Percentiles rank a stretch among this genome's conserved stretches.
Evolutionary conservation across 2,797 vertebrate species (phyloP).

Genomic region (Sebastiscus tertius): DNA sequence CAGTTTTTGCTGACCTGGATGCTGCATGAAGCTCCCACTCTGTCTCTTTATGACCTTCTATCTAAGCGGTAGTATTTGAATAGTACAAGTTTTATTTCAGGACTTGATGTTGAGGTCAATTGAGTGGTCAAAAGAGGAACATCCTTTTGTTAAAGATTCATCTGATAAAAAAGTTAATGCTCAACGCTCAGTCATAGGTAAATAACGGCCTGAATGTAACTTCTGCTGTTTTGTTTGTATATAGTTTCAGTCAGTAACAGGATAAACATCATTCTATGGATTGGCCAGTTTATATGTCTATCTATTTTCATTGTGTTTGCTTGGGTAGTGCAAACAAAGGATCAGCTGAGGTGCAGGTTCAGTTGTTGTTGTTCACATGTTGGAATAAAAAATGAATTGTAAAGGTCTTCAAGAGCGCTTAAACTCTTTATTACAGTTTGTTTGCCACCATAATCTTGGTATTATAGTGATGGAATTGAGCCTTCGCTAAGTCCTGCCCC

Average conservation of each 20-base stretch:
- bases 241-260: not conserved
- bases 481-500: no score
- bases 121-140: not conserved
- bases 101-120: not conserved
- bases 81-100: not conserved
- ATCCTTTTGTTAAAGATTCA: not conserved
- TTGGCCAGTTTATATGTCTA: not conserved
- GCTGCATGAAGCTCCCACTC: not conserved
- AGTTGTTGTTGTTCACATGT: not conserved
- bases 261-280: not conserved
- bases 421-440: not conserved
- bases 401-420: not conserved
- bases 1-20: not conserved
- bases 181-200: not conserved
- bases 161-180: slow-evolving; percentile 9
- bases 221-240: not conserved
- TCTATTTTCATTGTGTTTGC: not conserved
- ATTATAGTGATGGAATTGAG: no score
- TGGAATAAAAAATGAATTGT: not conserved
- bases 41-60: not conserved
- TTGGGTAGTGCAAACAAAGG: not conserved
- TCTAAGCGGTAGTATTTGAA: not conserved
- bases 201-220: slow-evolving; percentile 5
- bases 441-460: not conserved
- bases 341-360: not conserved